Conservation (phyloP, 2,113 vertebrate species). For the Struthio camelus region DNA sequence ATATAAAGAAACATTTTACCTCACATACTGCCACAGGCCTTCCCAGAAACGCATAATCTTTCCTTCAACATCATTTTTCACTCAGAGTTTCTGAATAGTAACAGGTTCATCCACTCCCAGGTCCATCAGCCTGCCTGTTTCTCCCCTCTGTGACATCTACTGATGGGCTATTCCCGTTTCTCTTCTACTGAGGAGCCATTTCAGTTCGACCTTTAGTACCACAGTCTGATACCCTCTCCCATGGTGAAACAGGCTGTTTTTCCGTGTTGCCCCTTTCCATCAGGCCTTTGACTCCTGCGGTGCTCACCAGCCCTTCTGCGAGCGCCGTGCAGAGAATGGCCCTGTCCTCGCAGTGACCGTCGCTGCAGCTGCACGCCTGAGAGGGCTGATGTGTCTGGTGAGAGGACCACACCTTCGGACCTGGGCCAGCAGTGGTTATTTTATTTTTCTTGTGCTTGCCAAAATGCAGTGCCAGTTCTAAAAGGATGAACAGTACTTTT, state of each 20-base stretch:
- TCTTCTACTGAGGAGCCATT: background rate
- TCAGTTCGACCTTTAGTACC: background rate
- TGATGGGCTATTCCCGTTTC: background rate
- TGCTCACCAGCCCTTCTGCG: background rate
- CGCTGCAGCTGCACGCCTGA: background rate
- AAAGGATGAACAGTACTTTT: background rate
- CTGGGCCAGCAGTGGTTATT: background rate
- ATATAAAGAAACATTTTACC: background rate
- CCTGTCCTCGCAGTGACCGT: background rate
- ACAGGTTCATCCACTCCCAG: background rate
- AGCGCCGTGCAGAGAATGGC: background rate
- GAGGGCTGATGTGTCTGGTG: background rate
- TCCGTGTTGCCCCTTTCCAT: background rate
- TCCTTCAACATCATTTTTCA: background rate
- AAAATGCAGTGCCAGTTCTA: background rate
- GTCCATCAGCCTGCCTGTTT: background rate
- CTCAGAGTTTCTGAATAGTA: background rate
- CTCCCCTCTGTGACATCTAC: background rate
- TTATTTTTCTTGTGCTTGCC: background rate
- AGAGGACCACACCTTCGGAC: background rate
- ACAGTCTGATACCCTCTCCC: rapidly evolving
- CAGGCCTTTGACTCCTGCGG: background rate
- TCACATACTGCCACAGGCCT: background rate
- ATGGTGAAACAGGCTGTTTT: background rate
- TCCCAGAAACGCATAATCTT: background rate